These are phyloP conservation scores for Equus przewalskii DNA, from an alignment of 2,113 vertebrate species.

Conservation along the genomic window DNA sequence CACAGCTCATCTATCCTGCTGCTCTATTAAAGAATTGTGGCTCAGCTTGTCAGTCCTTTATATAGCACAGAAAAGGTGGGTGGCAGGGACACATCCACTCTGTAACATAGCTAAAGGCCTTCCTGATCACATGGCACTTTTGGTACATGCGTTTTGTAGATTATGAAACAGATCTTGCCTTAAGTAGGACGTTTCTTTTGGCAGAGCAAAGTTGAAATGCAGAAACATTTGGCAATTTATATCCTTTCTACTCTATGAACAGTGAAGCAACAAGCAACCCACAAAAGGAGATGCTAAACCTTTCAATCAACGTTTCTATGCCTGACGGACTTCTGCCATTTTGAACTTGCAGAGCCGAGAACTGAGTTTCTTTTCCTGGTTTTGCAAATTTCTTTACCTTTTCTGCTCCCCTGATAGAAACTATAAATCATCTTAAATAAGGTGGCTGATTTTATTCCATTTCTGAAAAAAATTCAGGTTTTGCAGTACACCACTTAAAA, in stretches of 20 bases:
- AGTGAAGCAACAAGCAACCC: neutral
- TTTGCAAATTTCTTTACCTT: constrained; percentile 59
- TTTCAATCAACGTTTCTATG: neutral
- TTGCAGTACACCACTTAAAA: constrained; percentile 80
- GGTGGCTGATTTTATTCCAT: constrained; percentile 61
- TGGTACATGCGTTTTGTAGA: neutral
- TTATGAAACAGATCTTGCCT: neutral
- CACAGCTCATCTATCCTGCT: neutral
- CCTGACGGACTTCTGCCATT: neutral
- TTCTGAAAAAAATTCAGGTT: constrained; percentile 77
- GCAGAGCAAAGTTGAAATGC: neutral
- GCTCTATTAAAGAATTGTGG: neutral
- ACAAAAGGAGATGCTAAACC: neutral
- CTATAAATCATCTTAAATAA: constrained; percentile 70
- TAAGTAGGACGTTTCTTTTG: neutral
- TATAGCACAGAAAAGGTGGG: neutral
- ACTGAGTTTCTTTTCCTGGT: constrained; percentile 55
- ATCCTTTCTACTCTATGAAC: neutral
- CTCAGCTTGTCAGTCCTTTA: neutral
- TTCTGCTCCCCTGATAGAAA: constrained; percentile 38
- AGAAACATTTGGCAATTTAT: neutral
- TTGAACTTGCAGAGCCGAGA: neutral
- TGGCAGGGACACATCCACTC: neutral
- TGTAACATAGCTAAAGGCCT: neutral
- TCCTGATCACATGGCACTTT: neutral